Conservation (phyloP, 2,797 vertebrate genomes). For the Hydrolagus colliei region DNA sequence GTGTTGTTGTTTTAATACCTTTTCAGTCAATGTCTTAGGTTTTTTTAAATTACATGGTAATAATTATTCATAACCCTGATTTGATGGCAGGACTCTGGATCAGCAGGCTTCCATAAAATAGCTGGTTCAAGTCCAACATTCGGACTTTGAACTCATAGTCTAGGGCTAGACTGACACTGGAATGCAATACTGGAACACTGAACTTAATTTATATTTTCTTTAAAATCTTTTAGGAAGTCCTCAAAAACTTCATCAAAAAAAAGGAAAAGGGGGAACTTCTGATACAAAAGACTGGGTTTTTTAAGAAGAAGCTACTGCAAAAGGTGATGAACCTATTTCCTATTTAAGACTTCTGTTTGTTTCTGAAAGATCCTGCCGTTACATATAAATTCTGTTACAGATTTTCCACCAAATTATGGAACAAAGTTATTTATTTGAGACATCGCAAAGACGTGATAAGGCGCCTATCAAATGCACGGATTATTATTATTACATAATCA, state of each 20-base stretch:
- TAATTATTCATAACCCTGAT: no score
- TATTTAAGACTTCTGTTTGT: background rate
- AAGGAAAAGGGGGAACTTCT: constrained; percentile 70
- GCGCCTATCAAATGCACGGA: background rate
- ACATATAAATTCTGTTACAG: no score
- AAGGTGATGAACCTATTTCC: constrained; percentile 53
- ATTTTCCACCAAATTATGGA: background rate
- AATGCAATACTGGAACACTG: no score
- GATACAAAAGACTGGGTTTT: constrained; percentile 59
- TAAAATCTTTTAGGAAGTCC: constrained; percentile 55
- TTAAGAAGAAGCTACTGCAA: constrained; percentile 62
- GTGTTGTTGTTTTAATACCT: no score
- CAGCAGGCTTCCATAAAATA: no score
- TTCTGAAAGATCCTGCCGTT: background rate
- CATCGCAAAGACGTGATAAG: background rate
- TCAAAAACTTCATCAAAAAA: constrained; percentile 64
- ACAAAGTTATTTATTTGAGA: background rate
- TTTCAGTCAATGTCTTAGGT: no score
- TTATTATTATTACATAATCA: no score
- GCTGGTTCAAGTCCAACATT: no score
- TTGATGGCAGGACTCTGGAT: no score
- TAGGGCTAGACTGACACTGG: no score
- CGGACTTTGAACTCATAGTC: no score
- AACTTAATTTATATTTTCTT: background rate
- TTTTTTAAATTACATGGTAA: no score